These are phyloP conservation scores for Catamblyrhynchus diadema DNA, from an alignment of 2,797 vertebrate genomes.

Conservation along the genomic window DNA sequence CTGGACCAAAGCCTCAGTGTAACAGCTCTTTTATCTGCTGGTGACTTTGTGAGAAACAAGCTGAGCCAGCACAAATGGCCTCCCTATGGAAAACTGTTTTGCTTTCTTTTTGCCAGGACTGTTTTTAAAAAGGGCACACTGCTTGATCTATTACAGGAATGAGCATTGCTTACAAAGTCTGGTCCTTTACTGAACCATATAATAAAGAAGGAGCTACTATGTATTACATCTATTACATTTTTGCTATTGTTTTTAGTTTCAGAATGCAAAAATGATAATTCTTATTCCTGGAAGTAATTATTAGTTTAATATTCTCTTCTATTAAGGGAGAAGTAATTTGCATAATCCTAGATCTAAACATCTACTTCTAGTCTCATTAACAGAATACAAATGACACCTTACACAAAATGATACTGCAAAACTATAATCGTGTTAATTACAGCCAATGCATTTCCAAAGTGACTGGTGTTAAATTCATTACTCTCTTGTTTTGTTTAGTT, in stretches of 20 bases:
- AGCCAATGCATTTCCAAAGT: neutral
- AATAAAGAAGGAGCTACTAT: neutral
- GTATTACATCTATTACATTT: neutral
- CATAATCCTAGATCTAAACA: neutral
- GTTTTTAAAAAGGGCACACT: neutral
- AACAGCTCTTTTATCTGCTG: slow-evolving; percentile 78
- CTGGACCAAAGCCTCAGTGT: slow-evolving; percentile 76
- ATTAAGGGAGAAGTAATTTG: neutral
- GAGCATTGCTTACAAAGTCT: neutral
- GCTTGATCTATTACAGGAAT: neutral
- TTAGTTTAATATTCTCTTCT: neutral
- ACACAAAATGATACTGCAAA: neutral
- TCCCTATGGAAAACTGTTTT: slow-evolving; percentile 17
- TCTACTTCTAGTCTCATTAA: neutral
- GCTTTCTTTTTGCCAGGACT: slow-evolving; percentile 50
- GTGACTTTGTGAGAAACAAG: slow-evolving; percentile 69
- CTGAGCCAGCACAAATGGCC: slow-evolving; percentile 67
- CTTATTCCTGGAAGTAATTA: neutral
- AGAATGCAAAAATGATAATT: neutral
- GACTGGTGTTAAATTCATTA: neutral
- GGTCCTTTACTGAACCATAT: neutral
- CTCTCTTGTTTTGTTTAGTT: neutral
- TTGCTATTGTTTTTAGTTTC: neutral
- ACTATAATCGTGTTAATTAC: neutral
- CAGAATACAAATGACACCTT: neutral